phyloP scores from a whole-genome alignment of 37 sponge, comb jelly and placozoan genomes.

The Diacarnus erythraeanus region DNA sequence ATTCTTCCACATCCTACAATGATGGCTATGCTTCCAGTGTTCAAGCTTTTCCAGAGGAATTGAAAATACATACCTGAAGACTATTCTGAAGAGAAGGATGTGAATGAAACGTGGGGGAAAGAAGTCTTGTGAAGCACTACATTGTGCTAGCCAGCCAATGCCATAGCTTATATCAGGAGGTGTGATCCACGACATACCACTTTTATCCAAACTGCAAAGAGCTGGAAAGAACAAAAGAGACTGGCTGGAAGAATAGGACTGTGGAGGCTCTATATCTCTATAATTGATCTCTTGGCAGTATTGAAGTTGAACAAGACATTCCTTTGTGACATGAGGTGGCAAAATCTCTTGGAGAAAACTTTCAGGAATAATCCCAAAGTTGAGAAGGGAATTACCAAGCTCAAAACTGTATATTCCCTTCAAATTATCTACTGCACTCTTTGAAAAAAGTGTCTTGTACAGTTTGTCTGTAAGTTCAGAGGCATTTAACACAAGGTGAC shows the following conservation, averaged over 20 bases:
- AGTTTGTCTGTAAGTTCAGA: slow-evolving; percentile 12
- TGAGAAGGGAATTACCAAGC: neutral
- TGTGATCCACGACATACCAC: neutral
- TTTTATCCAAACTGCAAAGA: neutral
- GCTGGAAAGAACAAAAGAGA: slow-evolving; percentile 37
- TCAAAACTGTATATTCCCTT: neutral
- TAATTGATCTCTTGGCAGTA: slow-evolving; percentile 17
- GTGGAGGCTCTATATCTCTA: neutral
- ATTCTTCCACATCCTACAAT: slow-evolving; percentile 44
- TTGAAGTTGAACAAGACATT: slow-evolving; percentile 20
- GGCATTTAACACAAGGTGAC: neutral
- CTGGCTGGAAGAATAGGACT: neutral
- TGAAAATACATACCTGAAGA: slow-evolving; percentile 21
- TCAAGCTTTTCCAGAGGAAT: neutral
- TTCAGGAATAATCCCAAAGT: slow-evolving; percentile 15
- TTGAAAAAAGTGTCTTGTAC: neutral
- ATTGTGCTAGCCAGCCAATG: slow-evolving; percentile 31
- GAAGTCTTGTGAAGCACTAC: slow-evolving; percentile 10
- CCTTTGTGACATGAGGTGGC: slow-evolving; percentile 12
- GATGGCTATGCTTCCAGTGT: neutral
- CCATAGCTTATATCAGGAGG: neutral
- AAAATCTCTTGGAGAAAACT: neutral
- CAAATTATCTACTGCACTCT: neutral
- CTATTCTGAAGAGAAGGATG: slow-evolving; percentile 25
- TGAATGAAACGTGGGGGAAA: slow-evolving; percentile 45